Conservation (phyloP, 64 coral and sea anemone genomes). For the Catalaphyllia jardinei region DNA sequence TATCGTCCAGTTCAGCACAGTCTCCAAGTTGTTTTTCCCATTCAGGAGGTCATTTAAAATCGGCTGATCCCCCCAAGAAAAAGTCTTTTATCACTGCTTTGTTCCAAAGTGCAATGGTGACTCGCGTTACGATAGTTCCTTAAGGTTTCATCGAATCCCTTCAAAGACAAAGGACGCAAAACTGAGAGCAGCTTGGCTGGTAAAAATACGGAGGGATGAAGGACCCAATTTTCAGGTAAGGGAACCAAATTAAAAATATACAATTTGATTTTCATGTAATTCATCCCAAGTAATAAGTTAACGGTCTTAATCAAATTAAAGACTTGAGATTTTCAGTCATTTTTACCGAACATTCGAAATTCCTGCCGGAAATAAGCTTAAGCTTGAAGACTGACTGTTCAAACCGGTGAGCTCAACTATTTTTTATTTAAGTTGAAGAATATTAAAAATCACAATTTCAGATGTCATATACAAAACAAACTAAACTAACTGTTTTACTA, state of each 20-base stretch:
- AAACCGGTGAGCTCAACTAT: not conserved
- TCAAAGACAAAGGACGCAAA: not conserved
- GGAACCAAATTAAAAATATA: not conserved
- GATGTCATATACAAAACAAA: too few species aligned
- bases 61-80: not conserved
- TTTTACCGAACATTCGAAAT: not conserved
- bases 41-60: too few species aligned
- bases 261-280: too few species aligned
- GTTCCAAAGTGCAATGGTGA: constrained; percentile 18
- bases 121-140: too few species aligned
- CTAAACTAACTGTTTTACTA: too few species aligned
- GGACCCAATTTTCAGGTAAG: constrained; percentile 35
- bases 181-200: not conserved
- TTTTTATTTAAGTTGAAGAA: not conserved
- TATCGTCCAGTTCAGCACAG: not conserved
- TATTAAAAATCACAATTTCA: too few species aligned
- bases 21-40: not conserved
- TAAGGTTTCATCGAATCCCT: not conserved
- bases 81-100: constrained; percentile 31
- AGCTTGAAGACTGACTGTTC: not conserved
- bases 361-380: not conserved
- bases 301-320: too few species aligned
- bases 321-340: too few species aligned
- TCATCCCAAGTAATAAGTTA: too few species aligned
- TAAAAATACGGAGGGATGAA: constrained; percentile 38